Evolutionary conservation across 1,140 invertebrate species (phyloP), one percentile per base, ranked within the genome.

Genomic region (Drosophila truncata): DNA sequence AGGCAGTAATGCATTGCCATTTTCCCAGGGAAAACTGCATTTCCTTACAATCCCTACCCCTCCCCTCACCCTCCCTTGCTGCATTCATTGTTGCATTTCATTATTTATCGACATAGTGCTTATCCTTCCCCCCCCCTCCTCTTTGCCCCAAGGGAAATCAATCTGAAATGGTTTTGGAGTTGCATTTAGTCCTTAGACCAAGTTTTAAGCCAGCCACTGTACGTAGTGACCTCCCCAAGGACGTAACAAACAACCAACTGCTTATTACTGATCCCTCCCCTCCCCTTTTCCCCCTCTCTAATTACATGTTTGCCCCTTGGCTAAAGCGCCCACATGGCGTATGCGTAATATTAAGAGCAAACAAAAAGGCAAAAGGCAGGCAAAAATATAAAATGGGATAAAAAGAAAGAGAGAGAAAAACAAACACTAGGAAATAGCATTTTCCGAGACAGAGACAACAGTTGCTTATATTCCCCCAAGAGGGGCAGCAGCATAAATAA

Each of bases 281-380:
- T 55, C 31, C 44, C 31, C n/a, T 6, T 11, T 35, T 16, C 54
- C 11, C 20, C 20, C 35, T 64, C 72, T 73, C 46, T 84, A 84
- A 84, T 84, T 84, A 84, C 77, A 62, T 58, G 81, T 58, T 60
- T 67, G 80, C 67, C 74, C 33, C 52, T 35, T 14, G 59, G 59
- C 60, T 65, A 64, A 64, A 8, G 42, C 72, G 78, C 27, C 27
- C 58, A 85, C 70, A 57, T 55, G 80, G 82, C 82, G 82, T 82
- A 85, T 78, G 80, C 82, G 76, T 82, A 87, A 86, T 86, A 83
- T 83, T 62, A 63, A 80, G 50, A 46, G 37, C 50, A 79, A 55
- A 60, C 69, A 37, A 75, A 44, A 74, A 55, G 67, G 42, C 52
- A 42, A n/a, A 27, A 27, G 47, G 27, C 54, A 47, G 49, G 41